phyloP scores from a whole-genome alignment of 92 coral and sea anemone genomes.

The Zoanthus gigantus region DNA sequence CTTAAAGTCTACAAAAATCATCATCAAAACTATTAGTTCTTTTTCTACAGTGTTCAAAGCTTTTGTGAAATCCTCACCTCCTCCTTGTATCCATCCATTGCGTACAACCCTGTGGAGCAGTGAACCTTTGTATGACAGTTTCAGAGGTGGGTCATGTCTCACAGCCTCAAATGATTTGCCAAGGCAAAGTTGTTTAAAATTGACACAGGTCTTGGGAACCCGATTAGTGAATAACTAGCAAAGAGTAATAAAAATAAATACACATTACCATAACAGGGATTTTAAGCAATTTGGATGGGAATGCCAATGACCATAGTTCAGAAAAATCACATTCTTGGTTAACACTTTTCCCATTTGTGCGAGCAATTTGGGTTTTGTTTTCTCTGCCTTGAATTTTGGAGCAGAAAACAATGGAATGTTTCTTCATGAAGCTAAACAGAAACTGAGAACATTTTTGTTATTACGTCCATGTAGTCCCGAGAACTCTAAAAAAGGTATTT shows the following conservation, averaged over 20 bases:
- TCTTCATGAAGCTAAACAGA: too few species aligned
- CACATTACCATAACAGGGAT: background rate
- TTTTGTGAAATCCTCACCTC: constrained; percentile 69
- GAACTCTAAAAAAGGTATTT: too few species aligned
- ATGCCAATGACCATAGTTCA: too few species aligned
- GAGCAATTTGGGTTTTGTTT: too few species aligned
- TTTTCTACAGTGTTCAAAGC: background rate
- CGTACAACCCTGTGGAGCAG: constrained; percentile 94
- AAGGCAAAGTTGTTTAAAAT: constrained; percentile 77
- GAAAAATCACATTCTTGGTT: too few species aligned
- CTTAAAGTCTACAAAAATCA: background rate
- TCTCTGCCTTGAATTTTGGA: too few species aligned
- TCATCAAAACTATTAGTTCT: background rate
- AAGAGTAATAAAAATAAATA: background rate
- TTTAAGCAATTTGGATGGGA: too few species aligned
- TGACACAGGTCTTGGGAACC: constrained; percentile 87
- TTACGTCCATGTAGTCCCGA: too few species aligned
- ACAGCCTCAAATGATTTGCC: constrained; percentile 74
- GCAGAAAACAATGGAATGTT: too few species aligned
- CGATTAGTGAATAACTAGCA: constrained; percentile 82
- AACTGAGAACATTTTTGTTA: too few species aligned
- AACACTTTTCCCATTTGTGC: too few species aligned
- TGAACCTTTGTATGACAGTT: constrained; percentile 80
- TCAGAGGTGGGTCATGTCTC: constrained; percentile 88
- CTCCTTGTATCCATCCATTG: constrained; percentile 99